phyloP scores from a whole-genome alignment of 2,113 vertebrate genomes.

The Gallinago media region DNA sequence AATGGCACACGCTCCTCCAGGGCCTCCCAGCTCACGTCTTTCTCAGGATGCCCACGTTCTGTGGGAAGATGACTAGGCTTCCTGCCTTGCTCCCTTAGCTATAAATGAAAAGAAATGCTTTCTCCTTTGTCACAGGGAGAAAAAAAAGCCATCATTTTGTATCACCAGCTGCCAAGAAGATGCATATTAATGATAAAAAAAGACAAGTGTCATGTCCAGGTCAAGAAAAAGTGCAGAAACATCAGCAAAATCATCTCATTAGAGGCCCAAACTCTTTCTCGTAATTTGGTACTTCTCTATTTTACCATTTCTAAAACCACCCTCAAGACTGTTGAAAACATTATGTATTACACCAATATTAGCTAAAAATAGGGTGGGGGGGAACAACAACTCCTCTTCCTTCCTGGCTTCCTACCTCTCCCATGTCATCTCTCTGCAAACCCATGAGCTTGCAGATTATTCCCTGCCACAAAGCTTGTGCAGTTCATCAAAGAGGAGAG shows the following conservation, averaged over 20 bases:
- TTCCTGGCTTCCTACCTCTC: not conserved
- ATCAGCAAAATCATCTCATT: not conserved
- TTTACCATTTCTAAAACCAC: not conserved
- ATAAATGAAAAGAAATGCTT: not conserved
- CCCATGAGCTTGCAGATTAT: not conserved
- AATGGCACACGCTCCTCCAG: not conserved
- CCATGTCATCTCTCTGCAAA: not conserved
- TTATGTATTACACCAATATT: not conserved
- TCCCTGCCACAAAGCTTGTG: not conserved
- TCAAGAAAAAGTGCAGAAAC: not conserved
- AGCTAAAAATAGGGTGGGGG: not conserved
- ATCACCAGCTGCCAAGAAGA: not conserved
- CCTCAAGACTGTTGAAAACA: not conserved
- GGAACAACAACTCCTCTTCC: not conserved
- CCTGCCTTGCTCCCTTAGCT: not conserved
- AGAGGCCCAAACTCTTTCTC: not conserved
- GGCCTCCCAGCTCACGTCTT: not conserved
- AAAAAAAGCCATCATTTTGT: not conserved
- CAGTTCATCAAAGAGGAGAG: not conserved
- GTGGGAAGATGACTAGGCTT: not conserved
- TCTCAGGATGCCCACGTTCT: not conserved
- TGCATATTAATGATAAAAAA: not conserved
- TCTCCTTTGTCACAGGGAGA: not conserved
- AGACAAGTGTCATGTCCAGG: rapidly evolving
- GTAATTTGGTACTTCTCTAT: not conserved